Evolutionary conservation across 2,113 vertebrate genomes (phyloP).

Genomic region (Percopsis transmontana): DNA sequence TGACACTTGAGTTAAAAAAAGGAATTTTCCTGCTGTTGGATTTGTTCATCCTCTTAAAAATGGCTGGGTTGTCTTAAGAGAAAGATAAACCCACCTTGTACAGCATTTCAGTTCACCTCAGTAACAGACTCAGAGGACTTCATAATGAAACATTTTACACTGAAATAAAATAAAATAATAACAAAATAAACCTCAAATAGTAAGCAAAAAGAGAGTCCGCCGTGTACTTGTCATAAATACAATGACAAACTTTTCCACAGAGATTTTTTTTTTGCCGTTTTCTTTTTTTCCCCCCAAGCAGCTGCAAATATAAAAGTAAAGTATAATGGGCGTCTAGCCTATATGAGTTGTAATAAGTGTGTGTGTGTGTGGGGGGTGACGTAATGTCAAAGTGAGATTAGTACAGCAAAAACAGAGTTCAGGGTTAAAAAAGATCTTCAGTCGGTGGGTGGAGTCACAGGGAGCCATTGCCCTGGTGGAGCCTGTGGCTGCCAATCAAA

Average conservation of each 20-base stretch:
- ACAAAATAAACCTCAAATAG: conserved; percentile 69
- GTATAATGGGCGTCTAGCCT: conserved; percentile 61
- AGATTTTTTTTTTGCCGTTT: conserved; percentile 65
- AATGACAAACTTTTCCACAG: conserved; percentile 64
- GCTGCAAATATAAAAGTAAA: conserved; percentile 69
- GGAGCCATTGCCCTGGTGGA: conserved; percentile 56
- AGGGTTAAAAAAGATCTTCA: conserved; percentile 80
- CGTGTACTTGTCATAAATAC: conserved; percentile 48
- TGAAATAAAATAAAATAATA: conserved; percentile 58
- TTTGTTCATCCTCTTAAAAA: conserved; percentile 73
- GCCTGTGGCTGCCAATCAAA: conserved; percentile 80
- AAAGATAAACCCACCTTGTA: conserved; percentile 52
- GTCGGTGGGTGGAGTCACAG: conserved; percentile 81
- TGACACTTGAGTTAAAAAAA: conserved; percentile 69
- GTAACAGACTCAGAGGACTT: conserved; percentile 61
- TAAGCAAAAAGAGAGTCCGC: conserved; percentile 64
- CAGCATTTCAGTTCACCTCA: conserved; percentile 43
- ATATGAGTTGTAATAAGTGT: conserved; percentile 50
- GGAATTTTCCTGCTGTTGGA: conserved; percentile 45
- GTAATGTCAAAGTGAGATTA: conserved; percentile 80
- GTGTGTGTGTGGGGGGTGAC: conserved; percentile 66
- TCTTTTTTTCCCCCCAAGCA: conserved; percentile 50
- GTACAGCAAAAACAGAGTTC: conserved; percentile 79
- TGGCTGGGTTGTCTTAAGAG: conserved; percentile 69
- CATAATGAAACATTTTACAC: conserved; percentile 65